phyloP scores from a whole-genome alignment of 35 echinoderm and acorn worm species.

The Ophiothrix spiculata region DNA sequence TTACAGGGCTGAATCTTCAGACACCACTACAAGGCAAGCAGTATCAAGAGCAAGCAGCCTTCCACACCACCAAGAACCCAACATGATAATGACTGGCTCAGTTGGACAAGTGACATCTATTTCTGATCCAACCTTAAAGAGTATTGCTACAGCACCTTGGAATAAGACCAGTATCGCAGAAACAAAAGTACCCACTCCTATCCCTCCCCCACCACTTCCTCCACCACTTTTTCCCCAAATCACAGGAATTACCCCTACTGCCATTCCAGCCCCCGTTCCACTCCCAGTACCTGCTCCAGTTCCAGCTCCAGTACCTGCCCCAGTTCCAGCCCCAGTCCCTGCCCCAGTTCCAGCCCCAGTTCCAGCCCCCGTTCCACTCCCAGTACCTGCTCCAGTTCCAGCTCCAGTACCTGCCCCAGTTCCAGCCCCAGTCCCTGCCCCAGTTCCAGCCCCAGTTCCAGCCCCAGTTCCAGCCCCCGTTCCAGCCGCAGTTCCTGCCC shows the following conservation, averaged over 20 bases:
- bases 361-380: neutral
- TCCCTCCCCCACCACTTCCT: neutral
- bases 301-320: too few relatives aligned
- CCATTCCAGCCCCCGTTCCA: neutral
- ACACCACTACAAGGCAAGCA: too few relatives aligned
- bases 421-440: neutral
- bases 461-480: neutral
- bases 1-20: too few relatives aligned
- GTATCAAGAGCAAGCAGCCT: too few relatives aligned
- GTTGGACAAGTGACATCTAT: too few relatives aligned
- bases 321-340: too few relatives aligned
- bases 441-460: neutral
- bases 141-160: neutral
- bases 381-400: neutral
- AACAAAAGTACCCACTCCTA: neutral
- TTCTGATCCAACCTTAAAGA: too few relatives aligned
- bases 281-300: neutral
- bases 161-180: neutral
- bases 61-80: too few relatives aligned
- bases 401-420: neutral
- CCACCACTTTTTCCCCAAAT: neutral
- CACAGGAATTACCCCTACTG: neutral
- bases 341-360: neutral
- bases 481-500: too few relatives aligned
- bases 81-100: too few relatives aligned